Conservation (phyloP, 2,888 invertebrate genomes). For the Lepidonotus clava region DNA sequence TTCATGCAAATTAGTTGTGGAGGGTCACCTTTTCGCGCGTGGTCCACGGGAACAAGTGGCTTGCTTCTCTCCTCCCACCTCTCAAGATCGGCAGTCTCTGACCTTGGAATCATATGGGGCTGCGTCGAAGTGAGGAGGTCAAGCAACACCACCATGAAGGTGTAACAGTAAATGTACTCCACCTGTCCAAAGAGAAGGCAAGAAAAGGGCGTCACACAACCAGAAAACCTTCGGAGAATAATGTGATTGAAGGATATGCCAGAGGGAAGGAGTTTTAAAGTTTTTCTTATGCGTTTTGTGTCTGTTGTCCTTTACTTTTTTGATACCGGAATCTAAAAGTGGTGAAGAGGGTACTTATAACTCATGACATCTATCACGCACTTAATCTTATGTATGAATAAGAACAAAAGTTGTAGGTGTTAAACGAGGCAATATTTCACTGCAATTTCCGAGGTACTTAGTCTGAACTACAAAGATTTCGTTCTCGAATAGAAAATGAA, state of each 20-base stretch:
- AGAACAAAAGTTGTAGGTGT: too few species aligned
- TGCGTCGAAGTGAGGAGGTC: conserved; percentile 55
- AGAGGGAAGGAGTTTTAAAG: too few species aligned
- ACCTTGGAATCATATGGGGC: conserved; percentile 48
- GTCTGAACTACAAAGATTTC: too few species aligned
- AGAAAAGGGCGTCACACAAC: not conserved
- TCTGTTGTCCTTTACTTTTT: too few species aligned
- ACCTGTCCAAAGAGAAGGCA: conserved; percentile 68
- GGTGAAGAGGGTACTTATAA: too few species aligned
- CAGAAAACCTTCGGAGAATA: not conserved
- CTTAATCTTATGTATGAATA: too few species aligned
- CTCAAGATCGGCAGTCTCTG: conserved; percentile 26
- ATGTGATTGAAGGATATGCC: not conserved
- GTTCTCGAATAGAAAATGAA: too few species aligned
- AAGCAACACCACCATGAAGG: conserved; percentile 71
- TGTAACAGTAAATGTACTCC: conserved; percentile 78
- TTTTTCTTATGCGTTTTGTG: too few species aligned
- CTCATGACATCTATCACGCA: too few species aligned
- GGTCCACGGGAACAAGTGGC: conserved; percentile 48
- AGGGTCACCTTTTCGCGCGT: conserved; percentile 44
- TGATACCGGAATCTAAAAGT: too few species aligned
- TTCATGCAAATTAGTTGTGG: not conserved
- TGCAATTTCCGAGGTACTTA: too few species aligned
- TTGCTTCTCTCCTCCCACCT: conserved; percentile 42
- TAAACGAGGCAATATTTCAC: too few species aligned